Percentiles rank a stretch among this genome's conserved stretches.
phyloP scores from a whole-genome alignment of 2,797 vertebrate species.

The Chiroxiphia lanceolata region DNA sequence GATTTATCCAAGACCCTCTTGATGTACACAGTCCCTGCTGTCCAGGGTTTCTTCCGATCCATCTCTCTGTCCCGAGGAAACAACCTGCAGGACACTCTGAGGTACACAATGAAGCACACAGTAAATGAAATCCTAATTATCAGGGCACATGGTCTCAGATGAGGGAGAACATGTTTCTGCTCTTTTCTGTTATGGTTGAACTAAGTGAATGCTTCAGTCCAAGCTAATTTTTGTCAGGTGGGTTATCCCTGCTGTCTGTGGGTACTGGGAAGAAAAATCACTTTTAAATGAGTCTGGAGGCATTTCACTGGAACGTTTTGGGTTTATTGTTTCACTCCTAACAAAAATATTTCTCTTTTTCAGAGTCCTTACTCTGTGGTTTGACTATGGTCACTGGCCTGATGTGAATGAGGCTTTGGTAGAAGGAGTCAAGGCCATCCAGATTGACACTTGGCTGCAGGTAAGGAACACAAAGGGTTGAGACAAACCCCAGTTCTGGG shows the following conservation, averaged over 20 bases:
- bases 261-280: background rate
- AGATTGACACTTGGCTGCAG: constrained; percentile 99
- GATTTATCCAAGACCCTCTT: constrained; percentile 94
- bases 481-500: background rate
- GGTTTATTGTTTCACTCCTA: background rate
- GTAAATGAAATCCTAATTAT: background rate
- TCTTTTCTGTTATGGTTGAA: background rate
- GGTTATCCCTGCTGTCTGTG: background rate
- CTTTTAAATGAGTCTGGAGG: background rate
- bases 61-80: constrained; percentile 97
- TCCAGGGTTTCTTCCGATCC: constrained; percentile 97
- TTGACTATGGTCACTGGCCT: constrained; percentile 98
- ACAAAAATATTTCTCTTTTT: background rate
- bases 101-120: constrained; percentile 72
- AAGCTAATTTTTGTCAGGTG: background rate
- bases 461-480: constrained; percentile 67
- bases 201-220: background rate
- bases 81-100: constrained; percentile 96
- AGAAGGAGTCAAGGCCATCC: constrained; percentile 98
- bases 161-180: background rate
- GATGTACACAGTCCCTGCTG: constrained; percentile 97
- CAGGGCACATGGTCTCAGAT: background rate
- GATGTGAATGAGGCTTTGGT: constrained; percentile 97
- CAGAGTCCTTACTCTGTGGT: constrained; percentile 98
- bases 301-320: background rate